Conservation (phyloP, 2,888 invertebrate species). For the Cephus nigrinus region DNA sequence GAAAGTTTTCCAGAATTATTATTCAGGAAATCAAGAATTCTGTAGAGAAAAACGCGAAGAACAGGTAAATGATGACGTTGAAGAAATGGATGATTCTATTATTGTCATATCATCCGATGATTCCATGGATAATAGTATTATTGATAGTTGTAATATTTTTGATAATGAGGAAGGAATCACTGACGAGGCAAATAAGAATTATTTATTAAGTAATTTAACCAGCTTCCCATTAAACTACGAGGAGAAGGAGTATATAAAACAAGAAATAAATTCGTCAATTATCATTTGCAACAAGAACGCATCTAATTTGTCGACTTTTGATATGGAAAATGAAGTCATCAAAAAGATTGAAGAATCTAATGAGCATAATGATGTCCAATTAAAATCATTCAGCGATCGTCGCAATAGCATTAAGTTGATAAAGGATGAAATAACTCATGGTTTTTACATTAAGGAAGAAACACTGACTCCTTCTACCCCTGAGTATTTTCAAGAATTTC, state of each 20-base stretch:
- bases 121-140: neutral
- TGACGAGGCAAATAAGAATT: neutral
- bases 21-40: neutral
- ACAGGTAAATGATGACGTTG: neutral
- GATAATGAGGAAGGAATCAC: neutral
- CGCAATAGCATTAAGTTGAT: neutral
- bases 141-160: neutral
- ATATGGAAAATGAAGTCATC: too few species aligned
- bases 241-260: neutral
- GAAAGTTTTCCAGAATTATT: neutral
- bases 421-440: neutral
- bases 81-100: neutral
- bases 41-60: neutral
- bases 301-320: neutral
- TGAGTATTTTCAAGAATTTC: neutral
- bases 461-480: neutral
- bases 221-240: neutral
- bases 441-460: neutral
- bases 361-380: too few species aligned
- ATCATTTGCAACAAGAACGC: neutral
- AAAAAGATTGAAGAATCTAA: too few species aligned
- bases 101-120: neutral
- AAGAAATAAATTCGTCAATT: neutral
- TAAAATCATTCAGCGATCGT: neutral
- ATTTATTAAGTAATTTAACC: neutral